Percentiles rank a stretch among this genome's conserved stretches.
Evolutionary conservation across 1,140 invertebrate genomes (phyloP).

Genomic region (Philotrypesis tridentata): DNA sequence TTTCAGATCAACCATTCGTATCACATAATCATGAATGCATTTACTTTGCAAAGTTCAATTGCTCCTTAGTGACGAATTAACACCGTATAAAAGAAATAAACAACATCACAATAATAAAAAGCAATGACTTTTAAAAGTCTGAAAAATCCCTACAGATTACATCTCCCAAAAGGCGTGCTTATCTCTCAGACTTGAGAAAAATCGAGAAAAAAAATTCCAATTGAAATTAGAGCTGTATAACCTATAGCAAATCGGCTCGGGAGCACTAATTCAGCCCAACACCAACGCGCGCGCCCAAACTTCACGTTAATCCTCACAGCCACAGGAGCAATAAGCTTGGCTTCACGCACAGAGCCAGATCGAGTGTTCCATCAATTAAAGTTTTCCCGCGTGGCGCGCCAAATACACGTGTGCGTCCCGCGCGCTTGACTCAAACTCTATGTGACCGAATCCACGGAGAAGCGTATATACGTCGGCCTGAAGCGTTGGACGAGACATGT

Average conservation of each 20-base stretch:
- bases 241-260: not conserved
- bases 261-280: not conserved
- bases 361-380: slow-evolving; percentile 4
- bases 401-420: not conserved
- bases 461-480: not conserved
- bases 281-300: not conserved
- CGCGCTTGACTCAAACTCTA: not conserved
- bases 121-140: no score
- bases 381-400: not conserved
- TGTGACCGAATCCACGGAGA: not conserved
- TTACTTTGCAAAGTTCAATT: no score
- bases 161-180: no score
- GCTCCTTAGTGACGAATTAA: no score
- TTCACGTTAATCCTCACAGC: not conserved
- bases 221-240: not conserved
- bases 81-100: no score
- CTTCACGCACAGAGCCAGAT: not conserved
- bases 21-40: no score
- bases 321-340: not conserved
- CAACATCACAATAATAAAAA: no score
- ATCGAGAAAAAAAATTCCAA: not conserved
- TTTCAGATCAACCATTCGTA: no score
- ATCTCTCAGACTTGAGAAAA: no score
- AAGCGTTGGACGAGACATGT: no score
- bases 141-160: no score